Conservation (phyloP, 2,888 invertebrate genomes). For the Rhagonycha lutea region DNA sequence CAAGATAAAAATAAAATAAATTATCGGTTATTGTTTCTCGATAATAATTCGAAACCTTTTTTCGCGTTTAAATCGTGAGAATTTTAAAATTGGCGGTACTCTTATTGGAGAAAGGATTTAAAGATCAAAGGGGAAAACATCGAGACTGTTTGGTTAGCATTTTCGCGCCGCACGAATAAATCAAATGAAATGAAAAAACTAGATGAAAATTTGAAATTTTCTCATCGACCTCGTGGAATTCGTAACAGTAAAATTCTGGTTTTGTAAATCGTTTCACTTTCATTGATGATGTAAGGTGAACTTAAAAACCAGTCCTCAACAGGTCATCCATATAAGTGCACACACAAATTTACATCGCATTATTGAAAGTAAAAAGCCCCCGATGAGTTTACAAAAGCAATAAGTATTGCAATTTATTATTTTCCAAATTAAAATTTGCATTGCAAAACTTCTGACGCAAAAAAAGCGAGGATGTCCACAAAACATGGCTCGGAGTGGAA, state of each 20-base stretch:
- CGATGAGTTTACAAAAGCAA: not conserved
- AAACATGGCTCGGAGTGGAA: not conserved
- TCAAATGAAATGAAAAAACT: not conserved
- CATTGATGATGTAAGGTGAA: constrained; percentile 12
- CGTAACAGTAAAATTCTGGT: not conserved
- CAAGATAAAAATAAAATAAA: not conserved
- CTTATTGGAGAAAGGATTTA: not conserved
- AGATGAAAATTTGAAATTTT: not conserved
- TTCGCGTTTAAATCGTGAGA: not conserved
- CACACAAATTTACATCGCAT: not conserved
- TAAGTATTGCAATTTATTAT: not conserved
- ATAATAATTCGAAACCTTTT: not conserved
- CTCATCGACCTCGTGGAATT: not conserved
- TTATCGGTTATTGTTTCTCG: not conserved
- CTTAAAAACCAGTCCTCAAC: constrained; percentile 5
- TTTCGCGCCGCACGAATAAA: not conserved
- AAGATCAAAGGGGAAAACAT: not conserved
- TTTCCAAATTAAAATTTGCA: not conserved
- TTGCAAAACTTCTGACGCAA: not conserved
- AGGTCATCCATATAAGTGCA: constrained; percentile 12
- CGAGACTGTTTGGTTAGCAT: not conserved
- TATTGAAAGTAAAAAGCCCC: not conserved
- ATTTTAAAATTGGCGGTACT: not conserved
- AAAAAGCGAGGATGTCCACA: not conserved
- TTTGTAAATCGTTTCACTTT: constrained; percentile 9